Base-by-base conservation (phyloP, 2,888 invertebrate species). In the Xylophagus ater region DNA sequence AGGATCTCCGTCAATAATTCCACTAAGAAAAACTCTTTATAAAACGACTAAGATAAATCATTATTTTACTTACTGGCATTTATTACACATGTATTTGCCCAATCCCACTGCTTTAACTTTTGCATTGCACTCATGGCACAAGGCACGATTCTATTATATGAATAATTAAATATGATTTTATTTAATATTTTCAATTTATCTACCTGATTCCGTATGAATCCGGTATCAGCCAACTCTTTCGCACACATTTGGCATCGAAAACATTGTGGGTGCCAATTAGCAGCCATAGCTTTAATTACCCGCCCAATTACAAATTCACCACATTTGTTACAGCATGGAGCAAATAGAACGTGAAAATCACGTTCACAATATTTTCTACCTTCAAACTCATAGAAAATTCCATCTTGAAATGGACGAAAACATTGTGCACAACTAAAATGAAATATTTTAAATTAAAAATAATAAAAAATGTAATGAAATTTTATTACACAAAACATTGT, bases 281-380 rank as follows among this genome's bases (percentile, higher is more conserved):
- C 79, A 57, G 96, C 93, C 93, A 98, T 96, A 1, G 98, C 98
- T 65, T 98, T 98, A 59, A 99, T 98, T 31, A 99, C 98, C 41
- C 98, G 80, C 0, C 98, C 98, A 59, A 97, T 92, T 43, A 98
- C 90, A 62, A 98, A 98, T 65, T 94, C 93, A 17, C 79, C 79
- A 51, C 81, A 83, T 72, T 79, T 76, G 66, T 85, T 81, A 65
- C 90, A 90, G 67, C 92, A 85, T 34, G 98, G 86, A 34, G 93
- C 87, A 69, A 92, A 94, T 6, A 94, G 69, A 15, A 94, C 94
- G 66, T 98, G 96, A 61, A 98, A 98, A 66, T 98, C 97, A 60
- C 93, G 88, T 67, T 97, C 96, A 58, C 98, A 99, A 63, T 99
- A 99, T 66, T 97, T 98, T 48, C 98, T 76, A 1, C 94, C 96